These are phyloP conservation scores for Trachelus iudaicus DNA, from an alignment of 2,888 invertebrate genomes.

Conservation along the genomic window DNA sequence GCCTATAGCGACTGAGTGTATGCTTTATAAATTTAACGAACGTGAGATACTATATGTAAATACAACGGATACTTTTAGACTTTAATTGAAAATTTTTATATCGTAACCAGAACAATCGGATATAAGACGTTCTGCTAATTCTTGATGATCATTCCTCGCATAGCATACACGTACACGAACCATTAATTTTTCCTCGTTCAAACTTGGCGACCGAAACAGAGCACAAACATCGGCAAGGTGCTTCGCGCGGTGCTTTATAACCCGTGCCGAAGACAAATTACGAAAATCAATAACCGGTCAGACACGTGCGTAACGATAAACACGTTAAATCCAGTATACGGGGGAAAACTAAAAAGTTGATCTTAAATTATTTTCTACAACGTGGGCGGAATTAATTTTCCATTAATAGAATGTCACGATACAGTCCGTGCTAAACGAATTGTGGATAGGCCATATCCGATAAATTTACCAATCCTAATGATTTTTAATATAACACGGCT, in stretches of 20 bases:
- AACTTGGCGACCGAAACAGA: not conserved
- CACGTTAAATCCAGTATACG: not conserved
- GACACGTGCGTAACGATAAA: not conserved
- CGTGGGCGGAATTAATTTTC: not conserved
- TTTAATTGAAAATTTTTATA: too few species aligned
- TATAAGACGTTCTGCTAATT: too few species aligned
- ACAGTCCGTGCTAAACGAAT: not conserved
- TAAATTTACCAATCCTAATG: not conserved
- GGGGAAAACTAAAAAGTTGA: not conserved
- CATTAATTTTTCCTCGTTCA: not conserved
- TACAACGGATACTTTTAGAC: too few species aligned
- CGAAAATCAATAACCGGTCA: not conserved
- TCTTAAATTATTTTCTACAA: not conserved
- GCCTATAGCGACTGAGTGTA: not conserved
- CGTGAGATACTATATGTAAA: too few species aligned
- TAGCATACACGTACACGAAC: too few species aligned
- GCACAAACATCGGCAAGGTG: not conserved
- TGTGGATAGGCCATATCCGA: not conserved
- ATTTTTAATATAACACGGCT: not conserved
- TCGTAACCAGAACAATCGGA: too few species aligned
- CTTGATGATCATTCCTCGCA: too few species aligned
- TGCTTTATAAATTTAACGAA: not conserved
- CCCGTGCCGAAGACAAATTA: not conserved
- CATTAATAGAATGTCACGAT: not conserved
- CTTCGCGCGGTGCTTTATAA: not conserved